Evolutionary conservation across 92 coral and sea anemone genomes (phyloP).

Genomic region (Nematostella vectensis): DNA sequence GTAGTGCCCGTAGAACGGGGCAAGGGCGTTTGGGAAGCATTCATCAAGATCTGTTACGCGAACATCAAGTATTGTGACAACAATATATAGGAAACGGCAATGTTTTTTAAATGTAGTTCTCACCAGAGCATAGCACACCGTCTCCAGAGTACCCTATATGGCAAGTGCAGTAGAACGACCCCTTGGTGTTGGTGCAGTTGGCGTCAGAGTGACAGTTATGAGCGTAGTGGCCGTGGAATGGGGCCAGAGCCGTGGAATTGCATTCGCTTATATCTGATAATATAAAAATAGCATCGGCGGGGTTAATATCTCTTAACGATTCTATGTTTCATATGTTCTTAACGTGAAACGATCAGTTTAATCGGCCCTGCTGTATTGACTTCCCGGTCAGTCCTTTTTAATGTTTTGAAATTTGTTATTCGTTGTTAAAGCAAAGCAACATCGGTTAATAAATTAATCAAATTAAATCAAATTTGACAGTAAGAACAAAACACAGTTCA

Average conservation of each 20-base stretch:
- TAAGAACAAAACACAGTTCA: too few relatives aligned
- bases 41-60: constrained; percentile 49
- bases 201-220: constrained; percentile 51
- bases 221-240: constrained; percentile 22
- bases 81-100: too few relatives aligned
- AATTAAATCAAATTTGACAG: too few relatives aligned
- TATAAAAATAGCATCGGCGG: neutral
- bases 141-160: constrained; percentile 50
- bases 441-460: too few relatives aligned
- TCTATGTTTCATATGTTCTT: too few relatives aligned
- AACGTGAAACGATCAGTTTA: too few relatives aligned
- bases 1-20: constrained; percentile 35
- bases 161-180: constrained; percentile 47
- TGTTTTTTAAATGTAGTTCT: neutral
- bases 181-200: constrained; percentile 54
- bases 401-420: too few relatives aligned
- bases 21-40: constrained; percentile 29
- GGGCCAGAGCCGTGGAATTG: constrained; percentile 21
- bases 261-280: constrained; percentile 31
- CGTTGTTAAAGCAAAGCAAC: too few relatives aligned
- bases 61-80: neutral
- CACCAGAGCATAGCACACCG: constrained; percentile 52
- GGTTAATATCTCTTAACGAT: neutral
- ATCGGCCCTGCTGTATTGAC: too few relatives aligned
- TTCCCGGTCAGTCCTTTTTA: too few relatives aligned